Evolutionary conservation across 2,888 invertebrate genomes (phyloP), one percentile per base, ranked within the genome.

Genomic region (Octodonta nipae): DNA sequence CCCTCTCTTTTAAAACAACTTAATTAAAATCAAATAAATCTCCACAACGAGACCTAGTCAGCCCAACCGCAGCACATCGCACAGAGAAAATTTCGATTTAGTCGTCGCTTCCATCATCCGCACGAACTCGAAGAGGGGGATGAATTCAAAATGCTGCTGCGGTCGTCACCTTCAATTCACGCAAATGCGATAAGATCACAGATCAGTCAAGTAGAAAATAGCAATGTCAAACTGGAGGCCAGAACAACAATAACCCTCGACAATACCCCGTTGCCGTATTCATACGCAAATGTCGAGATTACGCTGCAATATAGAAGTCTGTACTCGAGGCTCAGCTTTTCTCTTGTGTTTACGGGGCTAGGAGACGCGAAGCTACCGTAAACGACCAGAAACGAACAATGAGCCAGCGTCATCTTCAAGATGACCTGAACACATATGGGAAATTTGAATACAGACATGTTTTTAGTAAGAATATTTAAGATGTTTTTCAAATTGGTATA

Each of bases 121-220:
- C n/a, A 22, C 10, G 22, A 11, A 22, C n/a, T 22, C 10, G 22
- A 22, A 22, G n/a, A 11, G 22, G 22, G 22, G 22, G 22, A 22
- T 22, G 22, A 22, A 22, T 22, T n/a, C n/a, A n/a, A n/a, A n/a
- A n/a, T n/a, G n/a, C n/a, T n/a, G n/a, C n/a, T n/a, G 22, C 22
- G 22, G 22, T 22, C 22, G 22, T 22, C 22, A 22, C 22, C 22
- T 22, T 22, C n/a, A n/a, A n/a, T n/a, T n/a, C 22, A 22, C 22
- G 22, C 22, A 22, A 22, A 22, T 22, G 44, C 49, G 58, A 58
- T 58, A 59, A 59, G 57, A 59, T 59, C 59, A 50, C 55, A 53
- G 59, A 58, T 58, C 61, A 56, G 54, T 60, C 60, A 58, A 50
- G 57, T 54, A 54, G 59, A 60, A 61, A 61, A 61, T 61, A 57